Conservation (phyloP, 2,888 invertebrate species). For the Tridacna crocea region DNA sequence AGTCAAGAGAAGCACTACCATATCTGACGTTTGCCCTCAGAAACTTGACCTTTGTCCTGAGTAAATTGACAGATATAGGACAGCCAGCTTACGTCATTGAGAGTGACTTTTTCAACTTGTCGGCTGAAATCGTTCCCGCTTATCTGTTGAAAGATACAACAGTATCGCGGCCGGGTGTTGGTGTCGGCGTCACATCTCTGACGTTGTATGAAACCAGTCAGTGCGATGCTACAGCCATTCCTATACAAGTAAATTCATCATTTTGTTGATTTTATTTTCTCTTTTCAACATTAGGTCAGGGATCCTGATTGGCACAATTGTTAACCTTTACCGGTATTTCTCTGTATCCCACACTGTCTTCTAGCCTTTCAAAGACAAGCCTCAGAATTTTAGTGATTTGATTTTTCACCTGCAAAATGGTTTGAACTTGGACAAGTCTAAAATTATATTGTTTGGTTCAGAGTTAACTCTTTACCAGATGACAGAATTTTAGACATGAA, state of each 20-base stretch:
- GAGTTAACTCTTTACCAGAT: no score
- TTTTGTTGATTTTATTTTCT: neutral
- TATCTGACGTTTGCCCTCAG: conserved; percentile 38
- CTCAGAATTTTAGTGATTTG: no score
- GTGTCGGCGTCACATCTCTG: conserved; percentile 36
- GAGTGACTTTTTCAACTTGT: conserved; percentile 52
- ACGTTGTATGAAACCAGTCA: conserved; percentile 15
- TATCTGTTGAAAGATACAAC: conserved; percentile 16
- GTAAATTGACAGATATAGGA: conserved; percentile 32
- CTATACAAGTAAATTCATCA: conserved; percentile 38
- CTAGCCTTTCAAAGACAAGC: no score
- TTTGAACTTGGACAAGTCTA: no score
- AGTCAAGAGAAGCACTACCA: conserved; percentile 53
- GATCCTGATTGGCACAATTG: no score
- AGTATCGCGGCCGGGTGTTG: conserved; percentile 37
- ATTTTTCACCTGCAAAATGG: no score
- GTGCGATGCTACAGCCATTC: conserved; percentile 36
- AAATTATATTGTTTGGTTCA: no score
- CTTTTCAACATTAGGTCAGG: neutral
- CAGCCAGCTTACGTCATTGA: conserved; percentile 41
- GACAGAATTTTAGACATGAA: no score
- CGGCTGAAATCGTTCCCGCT: conserved; percentile 42
- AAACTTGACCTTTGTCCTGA: conserved; percentile 39
- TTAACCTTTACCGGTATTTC: no score
- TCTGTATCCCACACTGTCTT: no score